These are phyloP conservation scores for Harpagoxenus sublaevis DNA, from an alignment of 2,888 invertebrate genomes.

Conservation along the genomic window DNA sequence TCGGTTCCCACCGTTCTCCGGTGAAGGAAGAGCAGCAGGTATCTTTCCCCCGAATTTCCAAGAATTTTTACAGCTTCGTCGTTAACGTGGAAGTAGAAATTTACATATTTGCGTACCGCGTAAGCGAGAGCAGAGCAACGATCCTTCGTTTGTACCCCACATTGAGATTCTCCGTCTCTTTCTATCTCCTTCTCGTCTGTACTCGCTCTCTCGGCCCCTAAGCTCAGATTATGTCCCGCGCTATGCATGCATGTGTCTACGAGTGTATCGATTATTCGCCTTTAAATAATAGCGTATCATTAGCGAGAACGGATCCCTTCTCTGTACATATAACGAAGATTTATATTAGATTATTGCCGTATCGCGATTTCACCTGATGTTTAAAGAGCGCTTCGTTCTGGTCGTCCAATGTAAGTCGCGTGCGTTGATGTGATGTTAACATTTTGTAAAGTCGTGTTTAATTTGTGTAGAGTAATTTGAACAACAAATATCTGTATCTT, in stretches of 20 bases:
- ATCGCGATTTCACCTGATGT: slow-evolving; percentile 35
- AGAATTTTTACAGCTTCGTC: slow-evolving; percentile 79
- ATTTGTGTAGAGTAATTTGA: slow-evolving; percentile 2
- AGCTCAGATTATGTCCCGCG: slow-evolving; percentile 38
- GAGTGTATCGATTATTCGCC: slow-evolving; percentile 67
- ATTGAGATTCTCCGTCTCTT: slow-evolving; percentile 49
- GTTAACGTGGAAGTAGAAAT: slow-evolving; percentile 68
- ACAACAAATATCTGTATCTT: background rate
- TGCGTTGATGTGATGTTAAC: slow-evolving; percentile 30
- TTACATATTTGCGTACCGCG: slow-evolving; percentile 55
- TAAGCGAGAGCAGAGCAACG: slow-evolving; percentile 57
- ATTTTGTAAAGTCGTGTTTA: slow-evolving; percentile 24
- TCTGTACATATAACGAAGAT: slow-evolving; percentile 64
- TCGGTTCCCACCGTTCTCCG: background rate
- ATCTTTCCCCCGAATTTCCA: slow-evolving; percentile 63
- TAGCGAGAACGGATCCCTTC: slow-evolving; percentile 65
- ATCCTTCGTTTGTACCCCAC: slow-evolving; percentile 22
- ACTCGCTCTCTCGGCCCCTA: slow-evolving; percentile 21
- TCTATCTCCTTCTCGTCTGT: slow-evolving; percentile 58
- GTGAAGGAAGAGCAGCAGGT: background rate
- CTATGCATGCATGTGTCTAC: slow-evolving; percentile 69
- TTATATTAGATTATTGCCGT: slow-evolving; percentile 42
- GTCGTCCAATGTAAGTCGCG: slow-evolving; percentile 31
- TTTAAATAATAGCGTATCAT: slow-evolving; percentile 68
- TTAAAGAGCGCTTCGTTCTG: slow-evolving; percentile 43